Evolutionary conservation across 1,140 invertebrate species (phyloP), one percentile per base, ranked within the genome.

Genomic region (Tetragonula clypearis): DNA sequence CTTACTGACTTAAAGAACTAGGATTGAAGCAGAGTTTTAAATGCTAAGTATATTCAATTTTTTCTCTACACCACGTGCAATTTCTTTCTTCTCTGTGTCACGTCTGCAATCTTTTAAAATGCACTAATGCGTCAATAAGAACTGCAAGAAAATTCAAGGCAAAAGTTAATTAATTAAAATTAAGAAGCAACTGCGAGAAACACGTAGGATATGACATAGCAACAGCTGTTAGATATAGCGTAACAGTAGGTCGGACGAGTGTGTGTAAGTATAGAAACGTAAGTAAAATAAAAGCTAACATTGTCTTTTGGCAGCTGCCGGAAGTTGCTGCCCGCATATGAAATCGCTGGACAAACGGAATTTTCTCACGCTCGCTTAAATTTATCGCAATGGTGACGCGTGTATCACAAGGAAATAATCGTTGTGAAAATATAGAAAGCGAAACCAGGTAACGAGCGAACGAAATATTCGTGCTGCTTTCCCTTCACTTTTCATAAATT

Each of bases 391-490:
- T 4, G n/a, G n/a, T 62, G 41, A 2, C 17, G 30, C 49, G 19
- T 9, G n/a, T 73, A n/a, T 62, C 41, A 26, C 35, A 14, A 66
- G 53, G 53, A 66, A 53, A 30, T 60, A 60, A 69, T 69, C 14
- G 56, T 69, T 17, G 15, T 19, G 35, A 79, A 79, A 69, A 62
- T 35, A 0, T 79, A 79, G 21, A 79, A 78, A 79, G 56, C 30
- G 72, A 83, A 76, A 76, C 53, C 12, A 8, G 14, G 2, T 49
- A 41, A 65, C 23, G n/a, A 6, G 17, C 41, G 8, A 23, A 12
- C 5, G 23, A 56, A 23, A 75, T 69, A 69, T 66, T 19, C 1
- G 9, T 15, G n/a, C 15, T 21, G n/a, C 56, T 84, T 84, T 84
- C 76, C 60, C 56, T 17, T 35, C 8, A 0, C 6, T 35, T 72